A percentile compares a stretch with the other conserved stretches of the same genome.
Conservation (phyloP, 2,113 vertebrate species). For the Rhynchopsitta pachyrhyncha region DNA sequence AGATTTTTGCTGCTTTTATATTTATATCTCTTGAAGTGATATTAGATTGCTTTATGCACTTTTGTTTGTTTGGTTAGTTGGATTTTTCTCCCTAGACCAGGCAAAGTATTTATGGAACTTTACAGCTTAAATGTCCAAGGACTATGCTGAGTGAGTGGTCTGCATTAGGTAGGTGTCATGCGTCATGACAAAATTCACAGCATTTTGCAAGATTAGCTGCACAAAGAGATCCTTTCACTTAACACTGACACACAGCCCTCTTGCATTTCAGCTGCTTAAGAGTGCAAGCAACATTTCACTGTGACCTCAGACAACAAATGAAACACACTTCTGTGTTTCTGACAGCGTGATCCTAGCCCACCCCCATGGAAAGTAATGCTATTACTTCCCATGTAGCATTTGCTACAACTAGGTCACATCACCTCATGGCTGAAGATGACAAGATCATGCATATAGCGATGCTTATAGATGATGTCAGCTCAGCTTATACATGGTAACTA, state of each 20-base stretch:
- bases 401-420: not conserved
- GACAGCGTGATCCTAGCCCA: fast-evolving
- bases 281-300: not conserved
- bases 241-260: not conserved
- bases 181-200: fast-evolving
- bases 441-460: not conserved
- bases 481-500: fast-evolving
- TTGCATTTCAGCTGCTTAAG: not conserved
- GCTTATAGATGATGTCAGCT: not conserved
- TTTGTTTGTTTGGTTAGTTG: not conserved
- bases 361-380: not conserved
- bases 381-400: not conserved
- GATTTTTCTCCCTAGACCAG: not conserved
- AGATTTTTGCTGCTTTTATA: not conserved
- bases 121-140: not conserved
- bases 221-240: not conserved
- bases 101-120: not conserved
- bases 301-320: not conserved
- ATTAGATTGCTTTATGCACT: not conserved
- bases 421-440: not conserved
- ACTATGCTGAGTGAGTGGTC: not conserved
- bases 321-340: not conserved
- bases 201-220: not conserved
- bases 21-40: not conserved
- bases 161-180: not conserved